Evolutionary conservation across 2,888 invertebrate species (phyloP).

Genomic region (Eristalis arbustorum): DNA sequence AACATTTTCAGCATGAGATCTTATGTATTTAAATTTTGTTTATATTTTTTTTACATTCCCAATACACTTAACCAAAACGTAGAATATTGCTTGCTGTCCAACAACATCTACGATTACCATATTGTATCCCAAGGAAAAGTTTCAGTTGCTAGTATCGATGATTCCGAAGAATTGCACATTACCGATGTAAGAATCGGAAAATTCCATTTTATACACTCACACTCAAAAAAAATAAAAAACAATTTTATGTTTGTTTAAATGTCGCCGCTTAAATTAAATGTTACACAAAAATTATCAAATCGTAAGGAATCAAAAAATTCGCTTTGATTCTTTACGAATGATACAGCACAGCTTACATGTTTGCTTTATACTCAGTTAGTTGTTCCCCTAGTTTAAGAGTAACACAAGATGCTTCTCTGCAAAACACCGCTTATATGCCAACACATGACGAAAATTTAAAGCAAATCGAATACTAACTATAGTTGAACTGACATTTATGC

Average conservation of each 20-base stretch:
- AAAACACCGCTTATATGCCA: slow-evolving; percentile 32
- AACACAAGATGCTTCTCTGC: slow-evolving; percentile 14
- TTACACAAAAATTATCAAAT: background rate
- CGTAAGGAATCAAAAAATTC: background rate
- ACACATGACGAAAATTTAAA: slow-evolving; percentile 3
- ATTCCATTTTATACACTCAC: slow-evolving; percentile 1
- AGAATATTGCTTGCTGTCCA: slow-evolving; percentile 88
- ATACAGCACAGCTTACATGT: background rate
- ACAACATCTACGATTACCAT: slow-evolving; percentile 91
- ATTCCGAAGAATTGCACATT: slow-evolving; percentile 86
- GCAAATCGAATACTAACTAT: background rate
- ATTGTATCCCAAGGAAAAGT: slow-evolving; percentile 96
- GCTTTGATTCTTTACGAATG: background rate
- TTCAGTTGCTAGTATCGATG: slow-evolving; percentile 94
- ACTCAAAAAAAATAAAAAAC: slow-evolving; percentile 4
- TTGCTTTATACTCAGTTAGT: background rate
- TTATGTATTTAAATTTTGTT: slow-evolving; percentile 39
- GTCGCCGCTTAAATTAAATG: background rate
- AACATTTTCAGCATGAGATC: slow-evolving; percentile 9
- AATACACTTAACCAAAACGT: slow-evolving; percentile 72
- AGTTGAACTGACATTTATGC: background rate
- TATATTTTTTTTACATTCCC: slow-evolving; percentile 29
- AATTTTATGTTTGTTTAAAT: background rate
- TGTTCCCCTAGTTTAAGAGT: background rate
- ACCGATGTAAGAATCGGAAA: slow-evolving; percentile 87